Conservation (phyloP, 2,888 invertebrate species). For the Folsomia manolachei region DNA sequence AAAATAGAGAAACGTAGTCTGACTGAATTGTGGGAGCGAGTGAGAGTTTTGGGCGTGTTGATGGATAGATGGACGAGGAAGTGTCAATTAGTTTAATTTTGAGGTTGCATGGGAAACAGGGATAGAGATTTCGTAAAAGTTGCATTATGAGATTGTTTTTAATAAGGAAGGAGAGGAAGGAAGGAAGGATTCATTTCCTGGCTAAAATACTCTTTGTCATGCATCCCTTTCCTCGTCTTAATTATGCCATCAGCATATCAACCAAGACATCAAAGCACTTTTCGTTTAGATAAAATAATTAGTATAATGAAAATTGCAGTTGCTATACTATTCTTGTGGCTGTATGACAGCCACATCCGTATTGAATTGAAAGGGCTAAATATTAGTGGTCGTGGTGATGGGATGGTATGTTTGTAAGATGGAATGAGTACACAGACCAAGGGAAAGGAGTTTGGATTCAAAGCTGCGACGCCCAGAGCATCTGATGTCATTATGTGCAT, state of each 20-base stretch:
- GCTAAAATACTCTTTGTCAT: too few relatives aligned
- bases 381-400: background rate
- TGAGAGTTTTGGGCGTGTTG: background rate
- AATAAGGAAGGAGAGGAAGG: background rate
- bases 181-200: background rate
- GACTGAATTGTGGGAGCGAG: too few relatives aligned
- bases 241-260: background rate
- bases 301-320: too few relatives aligned
- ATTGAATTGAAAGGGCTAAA: background rate
- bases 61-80: background rate
- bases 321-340: too few relatives aligned
- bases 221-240: background rate
- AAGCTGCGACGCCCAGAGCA: background rate
- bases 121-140: background rate
- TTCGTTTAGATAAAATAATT: too few relatives aligned
- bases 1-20: too few relatives aligned
- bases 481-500: background rate
- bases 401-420: too few relatives aligned
- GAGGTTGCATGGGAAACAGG: background rate
- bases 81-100: constrained; percentile 1
- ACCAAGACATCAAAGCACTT: too few relatives aligned
- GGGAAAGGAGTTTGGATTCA: too few relatives aligned
- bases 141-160: background rate
- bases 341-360: background rate
- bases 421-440: too few relatives aligned